Percentiles rank a stretch among this genome's conserved stretches.
These are phyloP conservation scores for Acronicta alni DNA, from an alignment of 2,888 invertebrate species.

Conservation along the genomic window DNA sequence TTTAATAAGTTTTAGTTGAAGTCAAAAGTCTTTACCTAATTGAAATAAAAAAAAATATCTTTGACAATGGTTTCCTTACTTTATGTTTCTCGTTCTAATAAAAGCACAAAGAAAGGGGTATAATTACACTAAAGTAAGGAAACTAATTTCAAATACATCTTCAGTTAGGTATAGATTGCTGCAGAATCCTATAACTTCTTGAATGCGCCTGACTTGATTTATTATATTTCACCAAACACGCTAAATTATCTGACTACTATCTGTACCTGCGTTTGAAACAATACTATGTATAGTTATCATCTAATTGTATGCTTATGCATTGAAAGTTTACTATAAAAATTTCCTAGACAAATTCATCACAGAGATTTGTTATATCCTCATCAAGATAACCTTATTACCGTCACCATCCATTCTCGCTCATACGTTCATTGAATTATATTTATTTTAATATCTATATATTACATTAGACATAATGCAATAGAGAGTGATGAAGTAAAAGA, in stretches of 20 bases:
- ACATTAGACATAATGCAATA: conserved; percentile 80
- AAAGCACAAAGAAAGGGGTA: conserved; percentile 20
- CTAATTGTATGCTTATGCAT: conserved; percentile 73
- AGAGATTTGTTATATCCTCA: conserved; percentile 83
- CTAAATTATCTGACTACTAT: conserved; percentile 55
- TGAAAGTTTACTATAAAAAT: conserved; percentile 75
- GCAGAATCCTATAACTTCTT: conserved; percentile 11
- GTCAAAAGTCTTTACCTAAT: background rate
- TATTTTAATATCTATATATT: conserved; percentile 77
- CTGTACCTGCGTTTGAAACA: conserved; percentile 66
- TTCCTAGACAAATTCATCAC: conserved; percentile 86
- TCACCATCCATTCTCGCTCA: conserved; percentile 80
- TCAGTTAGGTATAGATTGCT: background rate
- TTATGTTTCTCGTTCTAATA: conserved; percentile 29
- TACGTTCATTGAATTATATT: conserved; percentile 73
- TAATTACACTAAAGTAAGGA: conserved; percentile 16
- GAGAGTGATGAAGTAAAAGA: conserved; percentile 87
- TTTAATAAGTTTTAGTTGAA: conserved; percentile 42
- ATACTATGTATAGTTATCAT: conserved; percentile 62
- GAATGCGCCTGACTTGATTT: conserved; percentile 12
- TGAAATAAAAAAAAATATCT: too few relatives aligned
- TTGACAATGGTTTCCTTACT: conserved; percentile 8
- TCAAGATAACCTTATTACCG: conserved; percentile 74
- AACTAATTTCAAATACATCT: conserved; percentile 13
- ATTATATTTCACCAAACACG: conserved; percentile 54